Conservation (phyloP, 2,888 invertebrate genomes). For the Aproaerema taeniolella region DNA sequence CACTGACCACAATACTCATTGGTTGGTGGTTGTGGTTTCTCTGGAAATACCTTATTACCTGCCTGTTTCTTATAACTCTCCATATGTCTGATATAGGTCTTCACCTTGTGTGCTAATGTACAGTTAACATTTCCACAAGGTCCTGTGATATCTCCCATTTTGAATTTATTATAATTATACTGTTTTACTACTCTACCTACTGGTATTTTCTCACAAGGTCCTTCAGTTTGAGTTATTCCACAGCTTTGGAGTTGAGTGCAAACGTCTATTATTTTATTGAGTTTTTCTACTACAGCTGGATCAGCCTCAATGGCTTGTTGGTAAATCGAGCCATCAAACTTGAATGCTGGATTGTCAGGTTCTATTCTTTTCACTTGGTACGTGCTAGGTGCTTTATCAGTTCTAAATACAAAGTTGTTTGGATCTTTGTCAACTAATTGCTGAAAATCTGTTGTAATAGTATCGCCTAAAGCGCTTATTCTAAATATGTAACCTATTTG, state of each 20-base stretch:
- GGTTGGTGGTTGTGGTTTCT: slow-evolving; percentile 31
- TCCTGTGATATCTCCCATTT: slow-evolving; percentile 67
- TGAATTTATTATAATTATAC: slow-evolving; percentile 48
- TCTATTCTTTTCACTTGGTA: slow-evolving; percentile 58
- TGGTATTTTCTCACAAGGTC: slow-evolving; percentile 32
- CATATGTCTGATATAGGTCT: slow-evolving; percentile 53
- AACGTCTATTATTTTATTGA: slow-evolving; percentile 49
- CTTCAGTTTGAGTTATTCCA: slow-evolving; percentile 24
- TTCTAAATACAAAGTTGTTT: slow-evolving; percentile 58
- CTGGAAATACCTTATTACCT: slow-evolving; percentile 25
- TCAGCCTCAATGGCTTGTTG: slow-evolving; percentile 64
- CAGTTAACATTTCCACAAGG: slow-evolving; percentile 67
- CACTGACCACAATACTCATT: slow-evolving; percentile 59
- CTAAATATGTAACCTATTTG: slow-evolving; percentile 63
- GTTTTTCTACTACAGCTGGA: slow-evolving; percentile 42
- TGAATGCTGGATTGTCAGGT: slow-evolving; percentile 54
- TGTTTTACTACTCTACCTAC: slow-evolving; percentile 31
- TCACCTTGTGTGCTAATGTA: slow-evolving; percentile 60
- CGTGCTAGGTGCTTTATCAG: slow-evolving; percentile 63
- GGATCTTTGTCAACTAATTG: slow-evolving; percentile 52
- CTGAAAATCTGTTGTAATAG: slow-evolving; percentile 64
- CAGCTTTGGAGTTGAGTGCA: slow-evolving; percentile 63
- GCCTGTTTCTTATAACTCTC: slow-evolving; percentile 52
- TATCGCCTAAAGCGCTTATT: slow-evolving; percentile 67
- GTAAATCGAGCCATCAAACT: slow-evolving; percentile 65